Conservation (phyloP, 1,140 invertebrate genomes). For the Philopotamus ludificatus region DNA sequence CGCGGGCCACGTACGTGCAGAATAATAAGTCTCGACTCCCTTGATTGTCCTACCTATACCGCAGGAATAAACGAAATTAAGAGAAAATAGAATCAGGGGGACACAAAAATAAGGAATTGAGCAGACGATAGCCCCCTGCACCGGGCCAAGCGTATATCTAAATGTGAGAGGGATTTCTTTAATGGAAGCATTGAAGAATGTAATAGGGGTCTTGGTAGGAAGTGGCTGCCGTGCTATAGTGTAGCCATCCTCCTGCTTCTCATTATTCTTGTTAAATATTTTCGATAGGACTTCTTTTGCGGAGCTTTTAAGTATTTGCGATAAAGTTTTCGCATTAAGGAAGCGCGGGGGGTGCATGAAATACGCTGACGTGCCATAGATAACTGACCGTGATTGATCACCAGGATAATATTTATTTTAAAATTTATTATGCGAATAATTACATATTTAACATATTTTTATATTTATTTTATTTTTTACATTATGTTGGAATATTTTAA, state of each 20-base stretch:
- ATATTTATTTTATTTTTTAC: too few relatives aligned
- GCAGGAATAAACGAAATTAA: constrained; percentile 34
- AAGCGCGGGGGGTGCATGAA: neutral
- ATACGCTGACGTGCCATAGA: neutral
- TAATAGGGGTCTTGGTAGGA: constrained; percentile 22
- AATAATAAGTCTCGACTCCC: constrained; percentile 31
- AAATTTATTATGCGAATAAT: too few relatives aligned
- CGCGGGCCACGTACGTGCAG: constrained; percentile 26
- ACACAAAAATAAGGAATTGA: constrained; percentile 28
- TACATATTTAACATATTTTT: too few relatives aligned
- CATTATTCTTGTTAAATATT: neutral
- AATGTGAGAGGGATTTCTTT: constrained; percentile 24
- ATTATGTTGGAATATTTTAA: too few relatives aligned
- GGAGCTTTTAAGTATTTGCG: neutral
- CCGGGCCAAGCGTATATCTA: constrained; percentile 5
- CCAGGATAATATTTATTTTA: too few relatives aligned
- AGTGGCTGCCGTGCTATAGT: neutral
- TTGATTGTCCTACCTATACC: neutral
- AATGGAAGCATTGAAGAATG: constrained; percentile 12
- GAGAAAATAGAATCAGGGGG: constrained; percentile 35
- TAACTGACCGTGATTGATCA: constrained; percentile 1
- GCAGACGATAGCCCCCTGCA: constrained; percentile 6
- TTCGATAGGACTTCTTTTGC: neutral
- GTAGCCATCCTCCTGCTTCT: neutral
- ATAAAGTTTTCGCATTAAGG: constrained; percentile 3